phyloP scores from a whole-genome alignment of 2,113 vertebrate genomes.

The Dipodomys merriami region DNA sequence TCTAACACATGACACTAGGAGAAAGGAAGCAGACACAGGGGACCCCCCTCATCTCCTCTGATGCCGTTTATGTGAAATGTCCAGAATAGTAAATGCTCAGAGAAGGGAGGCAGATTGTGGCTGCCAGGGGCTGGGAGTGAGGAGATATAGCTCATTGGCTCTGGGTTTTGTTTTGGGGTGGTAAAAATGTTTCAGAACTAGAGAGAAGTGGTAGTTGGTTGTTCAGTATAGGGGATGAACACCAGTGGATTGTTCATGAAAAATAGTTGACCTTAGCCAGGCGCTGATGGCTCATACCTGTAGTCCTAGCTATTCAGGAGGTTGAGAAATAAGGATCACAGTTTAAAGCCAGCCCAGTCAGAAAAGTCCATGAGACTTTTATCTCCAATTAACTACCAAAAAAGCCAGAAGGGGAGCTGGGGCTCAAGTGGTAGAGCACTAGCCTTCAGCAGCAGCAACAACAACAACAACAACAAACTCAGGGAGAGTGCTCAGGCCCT shows the following conservation, averaged over 20 bases:
- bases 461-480: no score
- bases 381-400: no score
- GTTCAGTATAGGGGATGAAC: fast-evolving
- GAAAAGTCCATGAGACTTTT: no score
- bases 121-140: background rate
- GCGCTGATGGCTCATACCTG: no score
- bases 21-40: background rate
- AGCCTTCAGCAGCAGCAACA: no score
- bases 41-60: no score
- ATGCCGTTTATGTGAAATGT: background rate
- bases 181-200: background rate
- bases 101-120: background rate
- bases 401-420: no score
- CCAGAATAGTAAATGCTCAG: fast-evolving
- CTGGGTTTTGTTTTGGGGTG: fast-evolving
- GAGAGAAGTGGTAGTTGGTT: background rate
- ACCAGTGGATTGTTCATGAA: background rate
- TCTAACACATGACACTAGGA: background rate
- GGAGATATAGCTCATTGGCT: fast-evolving
- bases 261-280: background rate
- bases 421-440: no score
- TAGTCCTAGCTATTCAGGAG: no score
- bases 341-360: no score
- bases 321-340: no score
- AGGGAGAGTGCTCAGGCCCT: no score